phyloP scores from a whole-genome alignment of 2,797 vertebrate species.

The Microchirus variegatus region DNA sequence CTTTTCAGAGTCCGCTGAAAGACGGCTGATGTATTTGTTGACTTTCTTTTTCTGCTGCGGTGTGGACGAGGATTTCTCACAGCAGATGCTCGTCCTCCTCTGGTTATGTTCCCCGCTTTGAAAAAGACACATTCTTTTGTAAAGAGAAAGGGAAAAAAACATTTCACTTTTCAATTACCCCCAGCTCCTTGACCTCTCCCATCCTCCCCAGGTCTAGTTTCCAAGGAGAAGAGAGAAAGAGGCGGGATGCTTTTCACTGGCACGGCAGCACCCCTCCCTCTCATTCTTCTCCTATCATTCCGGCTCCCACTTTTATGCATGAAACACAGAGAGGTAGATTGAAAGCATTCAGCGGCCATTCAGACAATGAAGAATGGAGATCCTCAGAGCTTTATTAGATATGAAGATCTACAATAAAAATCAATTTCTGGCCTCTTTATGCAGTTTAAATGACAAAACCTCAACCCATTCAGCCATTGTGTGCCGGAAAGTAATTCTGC shows the following conservation, averaged over 20 bases:
- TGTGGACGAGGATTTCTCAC: constrained; percentile 52
- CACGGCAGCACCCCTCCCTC: constrained; percentile 65
- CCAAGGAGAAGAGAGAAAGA: constrained; percentile 71
- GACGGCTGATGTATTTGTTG: constrained; percentile 46
- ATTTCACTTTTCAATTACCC: constrained; percentile 86
- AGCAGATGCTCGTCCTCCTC: constrained; percentile 52
- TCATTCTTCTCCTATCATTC: constrained; percentile 79
- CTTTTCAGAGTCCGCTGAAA: no score
- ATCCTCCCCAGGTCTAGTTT: constrained; percentile 89
- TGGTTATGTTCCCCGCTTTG: constrained; percentile 73
- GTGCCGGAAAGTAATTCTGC: constrained; percentile 98
- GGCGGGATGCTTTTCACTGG: constrained; percentile 74
- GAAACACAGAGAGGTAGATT: constrained; percentile 99
- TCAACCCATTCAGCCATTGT: constrained; percentile 98
- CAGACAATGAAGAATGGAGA: constrained; percentile 99
- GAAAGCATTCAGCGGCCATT: constrained; percentile 99
- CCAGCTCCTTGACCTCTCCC: constrained; percentile 78
- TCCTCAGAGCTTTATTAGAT: constrained; percentile 99
- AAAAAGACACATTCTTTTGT: constrained; percentile 77
- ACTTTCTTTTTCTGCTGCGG: constrained; percentile 29
- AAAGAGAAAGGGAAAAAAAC: constrained; percentile 70
- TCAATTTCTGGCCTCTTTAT: constrained; percentile 99
- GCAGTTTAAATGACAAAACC: constrained; percentile 99
- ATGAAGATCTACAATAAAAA: constrained; percentile 99
- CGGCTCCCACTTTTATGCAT: constrained; percentile 94